A percentile compares a stretch with the other conserved stretches of the same genome.
Evolutionary conservation across 2,797 vertebrate genomes (phyloP).

Genomic region (Erpetoichthys calabaricus): DNA sequence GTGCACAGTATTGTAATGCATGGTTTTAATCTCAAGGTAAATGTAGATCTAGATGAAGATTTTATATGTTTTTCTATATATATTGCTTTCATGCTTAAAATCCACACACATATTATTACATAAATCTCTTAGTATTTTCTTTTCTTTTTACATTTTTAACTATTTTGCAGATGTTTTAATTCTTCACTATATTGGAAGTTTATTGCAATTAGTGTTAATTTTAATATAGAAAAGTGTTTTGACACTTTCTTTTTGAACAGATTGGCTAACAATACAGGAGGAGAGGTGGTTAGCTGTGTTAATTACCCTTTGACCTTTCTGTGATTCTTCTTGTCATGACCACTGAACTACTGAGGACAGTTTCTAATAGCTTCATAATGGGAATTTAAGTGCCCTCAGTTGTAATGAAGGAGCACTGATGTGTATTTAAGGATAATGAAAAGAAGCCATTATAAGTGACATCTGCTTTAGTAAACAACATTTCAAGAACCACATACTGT

Average conservation of each 20-base stretch:
- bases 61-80: too few relatives aligned
- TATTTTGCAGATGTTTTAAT: too few relatives aligned
- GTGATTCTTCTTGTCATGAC: slow-evolving; percentile 45
- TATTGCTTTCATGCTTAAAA: too few relatives aligned
- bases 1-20: too few relatives aligned
- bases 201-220: too few relatives aligned
- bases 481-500: not conserved
- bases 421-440: not conserved
- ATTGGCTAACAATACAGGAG: slow-evolving; percentile 61
- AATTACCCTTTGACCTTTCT: slow-evolving; percentile 65
- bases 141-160: too few relatives aligned
- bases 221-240: slow-evolving; percentile 25
- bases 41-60: too few relatives aligned
- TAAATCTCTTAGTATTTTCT: too few relatives aligned
- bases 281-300: slow-evolving; percentile 50
- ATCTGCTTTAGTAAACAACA: slow-evolving; percentile 23
- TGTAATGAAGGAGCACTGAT: slow-evolving; percentile 1
- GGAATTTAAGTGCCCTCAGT: slow-evolving; percentile 31
- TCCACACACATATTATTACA: too few relatives aligned
- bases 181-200: too few relatives aligned
- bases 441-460: slow-evolving; percentile 11
- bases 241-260: slow-evolving; percentile 45
- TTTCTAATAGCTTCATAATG: slow-evolving; percentile 37
- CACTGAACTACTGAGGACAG: slow-evolving; percentile 17
- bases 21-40: too few relatives aligned